phyloP scores from a whole-genome alignment of 2,113 vertebrate species.

The Microtus richardsoni region DNA sequence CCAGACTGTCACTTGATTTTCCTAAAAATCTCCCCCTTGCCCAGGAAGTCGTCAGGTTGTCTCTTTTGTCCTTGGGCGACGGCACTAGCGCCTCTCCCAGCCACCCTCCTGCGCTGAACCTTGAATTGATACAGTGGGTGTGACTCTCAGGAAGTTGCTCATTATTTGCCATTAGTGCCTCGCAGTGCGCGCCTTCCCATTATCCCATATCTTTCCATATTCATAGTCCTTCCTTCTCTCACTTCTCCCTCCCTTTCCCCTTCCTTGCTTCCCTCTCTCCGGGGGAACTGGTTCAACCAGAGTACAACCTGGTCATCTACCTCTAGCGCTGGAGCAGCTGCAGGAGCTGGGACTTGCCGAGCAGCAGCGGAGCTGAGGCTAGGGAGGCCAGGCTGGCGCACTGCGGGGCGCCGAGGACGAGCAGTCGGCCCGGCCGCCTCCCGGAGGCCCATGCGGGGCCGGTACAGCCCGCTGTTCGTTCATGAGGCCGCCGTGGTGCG shows the following conservation, averaged over 20 bases:
- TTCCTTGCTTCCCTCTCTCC: background rate
- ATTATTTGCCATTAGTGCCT: slow-evolving; percentile 38
- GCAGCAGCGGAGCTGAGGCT: background rate
- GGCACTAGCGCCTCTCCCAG: background rate
- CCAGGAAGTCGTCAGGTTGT: background rate
- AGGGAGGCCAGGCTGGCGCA: background rate
- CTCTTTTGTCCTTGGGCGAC: background rate
- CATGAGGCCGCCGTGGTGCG: slow-evolving; percentile 78
- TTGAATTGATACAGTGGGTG: slow-evolving; percentile 64
- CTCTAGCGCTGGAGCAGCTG: background rate
- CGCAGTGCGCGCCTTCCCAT: slow-evolving; percentile 15
- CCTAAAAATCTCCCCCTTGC: background rate
- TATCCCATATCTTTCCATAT: background rate
- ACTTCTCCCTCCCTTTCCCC: background rate
- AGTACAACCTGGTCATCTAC: background rate
- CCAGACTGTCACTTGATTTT: background rate
- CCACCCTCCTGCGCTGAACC: background rate
- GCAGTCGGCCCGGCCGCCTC: background rate
- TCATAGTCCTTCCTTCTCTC: background rate
- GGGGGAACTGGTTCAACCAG: slow-evolving; percentile 21
- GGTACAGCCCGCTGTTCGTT: background rate
- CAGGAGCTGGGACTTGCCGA: background rate
- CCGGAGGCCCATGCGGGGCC: background rate
- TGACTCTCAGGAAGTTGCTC: slow-evolving; percentile 58
- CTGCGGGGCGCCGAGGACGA: background rate